Conservation (phyloP, 2,113 vertebrate genomes). For the Etheostoma spectabile region DNA sequence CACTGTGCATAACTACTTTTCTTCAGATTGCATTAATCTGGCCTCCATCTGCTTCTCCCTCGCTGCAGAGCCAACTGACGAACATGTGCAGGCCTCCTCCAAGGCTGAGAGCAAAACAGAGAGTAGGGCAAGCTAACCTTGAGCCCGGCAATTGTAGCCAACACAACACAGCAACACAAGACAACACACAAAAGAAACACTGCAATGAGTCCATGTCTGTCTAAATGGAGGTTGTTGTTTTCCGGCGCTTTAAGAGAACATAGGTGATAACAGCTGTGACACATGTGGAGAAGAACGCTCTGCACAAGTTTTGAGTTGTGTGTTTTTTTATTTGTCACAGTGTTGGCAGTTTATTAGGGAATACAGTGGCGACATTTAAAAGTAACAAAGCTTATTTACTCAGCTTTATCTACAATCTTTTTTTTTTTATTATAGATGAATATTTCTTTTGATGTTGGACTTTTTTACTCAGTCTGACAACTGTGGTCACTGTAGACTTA, state of each 20-base stretch:
- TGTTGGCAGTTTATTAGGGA: neutral
- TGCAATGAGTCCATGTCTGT: neutral
- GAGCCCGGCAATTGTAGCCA: constrained; percentile 74
- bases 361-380: neutral
- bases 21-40: constrained; percentile 36
- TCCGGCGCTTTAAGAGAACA: constrained; percentile 35
- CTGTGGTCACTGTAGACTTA: neutral
- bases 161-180: constrained; percentile 69
- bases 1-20: constrained; percentile 3
- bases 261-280: constrained; percentile 30
- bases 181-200: constrained; percentile 67
- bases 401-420: neutral
- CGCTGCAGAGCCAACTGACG: neutral
- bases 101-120: constrained; percentile 71
- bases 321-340: neutral
- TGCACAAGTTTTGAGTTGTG: neutral
- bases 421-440: neutral
- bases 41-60: constrained; percentile 32
- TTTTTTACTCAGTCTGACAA: neutral
- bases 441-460: neutral
- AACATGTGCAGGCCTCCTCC: constrained; percentile 54
- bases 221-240: constrained; percentile 38
- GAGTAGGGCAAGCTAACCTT: constrained; percentile 72
- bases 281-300: neutral
- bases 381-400: neutral